These are phyloP conservation scores for Onchidella celtica DNA, from an alignment of 2,888 invertebrate genomes.

Conservation along the genomic window DNA sequence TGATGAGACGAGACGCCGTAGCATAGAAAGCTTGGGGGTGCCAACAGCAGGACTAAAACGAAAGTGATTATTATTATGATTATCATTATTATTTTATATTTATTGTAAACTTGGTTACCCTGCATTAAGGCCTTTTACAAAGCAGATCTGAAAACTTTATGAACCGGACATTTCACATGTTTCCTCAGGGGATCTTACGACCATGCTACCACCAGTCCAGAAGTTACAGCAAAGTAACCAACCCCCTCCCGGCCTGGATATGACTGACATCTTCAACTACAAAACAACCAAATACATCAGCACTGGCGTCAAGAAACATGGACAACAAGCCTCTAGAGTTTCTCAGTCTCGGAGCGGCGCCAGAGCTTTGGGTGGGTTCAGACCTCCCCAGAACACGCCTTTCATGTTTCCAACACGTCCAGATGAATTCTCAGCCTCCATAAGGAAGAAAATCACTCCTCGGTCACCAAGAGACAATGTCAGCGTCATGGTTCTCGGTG, in stretches of 20 bases:
- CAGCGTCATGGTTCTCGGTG: background rate
- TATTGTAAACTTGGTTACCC: too few species aligned
- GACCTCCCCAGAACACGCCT: constrained; percentile 30
- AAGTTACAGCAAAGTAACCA: background rate
- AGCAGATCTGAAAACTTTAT: too few species aligned
- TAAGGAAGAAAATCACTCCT: background rate
- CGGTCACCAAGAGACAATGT: background rate
- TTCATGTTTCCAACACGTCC: background rate
- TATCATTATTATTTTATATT: too few species aligned
- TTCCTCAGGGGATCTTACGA: constrained; percentile 4
- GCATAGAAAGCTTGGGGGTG: too few species aligned
- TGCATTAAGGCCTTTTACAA: too few species aligned
- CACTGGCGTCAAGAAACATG: background rate
- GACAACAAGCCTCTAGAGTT: background rate
- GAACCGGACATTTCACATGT: too few species aligned
- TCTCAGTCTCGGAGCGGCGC: background rate
- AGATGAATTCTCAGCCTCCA: constrained; percentile 13
- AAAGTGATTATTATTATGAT: too few species aligned
- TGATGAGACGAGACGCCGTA: too few species aligned
- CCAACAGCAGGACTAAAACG: too few species aligned
- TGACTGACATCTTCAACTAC: background rate
- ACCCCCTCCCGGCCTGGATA: constrained; percentile 19
- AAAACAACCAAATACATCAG: background rate
- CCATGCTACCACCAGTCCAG: constrained; percentile 16
- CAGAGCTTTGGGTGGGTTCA: background rate